phyloP scores from a whole-genome alignment of 2,113 vertebrate species.

The Microtus oregoni region DNA sequence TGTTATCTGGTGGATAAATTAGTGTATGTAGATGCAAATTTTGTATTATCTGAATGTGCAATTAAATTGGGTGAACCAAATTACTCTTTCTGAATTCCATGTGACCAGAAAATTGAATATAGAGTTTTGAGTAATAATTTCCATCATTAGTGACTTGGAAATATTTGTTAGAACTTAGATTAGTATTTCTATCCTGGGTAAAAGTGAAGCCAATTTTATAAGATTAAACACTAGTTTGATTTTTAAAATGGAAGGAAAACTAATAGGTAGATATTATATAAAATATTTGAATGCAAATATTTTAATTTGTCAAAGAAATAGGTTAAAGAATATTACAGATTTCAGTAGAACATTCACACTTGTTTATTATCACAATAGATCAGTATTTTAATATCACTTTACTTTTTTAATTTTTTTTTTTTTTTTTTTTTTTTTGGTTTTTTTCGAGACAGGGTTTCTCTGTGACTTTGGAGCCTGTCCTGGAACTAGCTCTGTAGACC shows the following conservation, averaged over 20 bases:
- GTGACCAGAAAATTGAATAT: neutral
- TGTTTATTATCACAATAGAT: neutral
- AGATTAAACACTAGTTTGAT: conserved; percentile 1
- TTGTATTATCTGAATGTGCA: conserved; percentile 1
- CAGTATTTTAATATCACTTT: neutral
- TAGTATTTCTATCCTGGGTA: neutral
- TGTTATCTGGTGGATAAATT: neutral
- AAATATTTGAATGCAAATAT: neutral
- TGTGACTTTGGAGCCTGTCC: too few species aligned
- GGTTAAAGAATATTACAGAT: neutral
- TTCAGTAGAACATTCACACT: neutral
- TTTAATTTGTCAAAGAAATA: neutral
- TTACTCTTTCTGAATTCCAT: neutral
- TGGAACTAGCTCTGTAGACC: too few species aligned
- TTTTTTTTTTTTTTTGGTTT: too few species aligned
- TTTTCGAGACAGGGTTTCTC: too few species aligned
- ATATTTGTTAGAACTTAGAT: neutral
- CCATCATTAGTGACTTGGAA: neutral
- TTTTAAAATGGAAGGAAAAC: neutral
- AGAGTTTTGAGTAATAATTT: neutral
- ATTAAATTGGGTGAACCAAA: neutral
- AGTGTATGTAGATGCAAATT: neutral
- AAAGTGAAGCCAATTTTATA: conserved; percentile 12
- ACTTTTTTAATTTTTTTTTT: too few species aligned
- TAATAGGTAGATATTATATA: neutral